These are phyloP conservation scores for Teleogryllus oceanicus DNA, from an alignment of 2,888 invertebrate genomes.

Conservation along the genomic window DNA sequence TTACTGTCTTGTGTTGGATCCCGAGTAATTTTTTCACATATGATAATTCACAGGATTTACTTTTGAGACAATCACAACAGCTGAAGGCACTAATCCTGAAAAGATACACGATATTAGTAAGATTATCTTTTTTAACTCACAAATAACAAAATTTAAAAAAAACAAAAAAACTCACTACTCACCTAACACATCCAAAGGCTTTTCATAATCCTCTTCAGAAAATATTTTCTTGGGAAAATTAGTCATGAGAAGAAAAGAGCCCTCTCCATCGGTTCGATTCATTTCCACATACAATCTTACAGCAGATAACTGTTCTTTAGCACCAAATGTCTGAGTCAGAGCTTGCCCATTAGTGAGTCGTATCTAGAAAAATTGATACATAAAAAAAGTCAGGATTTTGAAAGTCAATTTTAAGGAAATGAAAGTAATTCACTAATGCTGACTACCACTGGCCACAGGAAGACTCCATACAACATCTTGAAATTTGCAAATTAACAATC, in stretches of 20 bases:
- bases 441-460: too few relatives aligned
- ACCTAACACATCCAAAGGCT: slow-evolving; percentile 78
- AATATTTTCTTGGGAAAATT: slow-evolving; percentile 88
- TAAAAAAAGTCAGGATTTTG: too few relatives aligned
- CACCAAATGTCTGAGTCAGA: slow-evolving; percentile 72
- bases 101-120: slow-evolving; percentile 39
- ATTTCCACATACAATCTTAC: slow-evolving; percentile 85
- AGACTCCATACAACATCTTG: too few relatives aligned
- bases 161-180: not conserved
- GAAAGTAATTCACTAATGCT: too few relatives aligned
- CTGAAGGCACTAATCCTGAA: slow-evolving; percentile 77
- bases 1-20: too few relatives aligned
- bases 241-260: slow-evolving; percentile 80
- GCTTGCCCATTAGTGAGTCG: slow-evolving; percentile 71
- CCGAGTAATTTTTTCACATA: too few relatives aligned
- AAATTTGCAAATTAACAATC: too few relatives aligned
- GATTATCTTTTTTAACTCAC: slow-evolving; percentile 19
- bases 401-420: too few relatives aligned
- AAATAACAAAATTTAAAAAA: not conserved
- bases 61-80: slow-evolving; percentile 71
- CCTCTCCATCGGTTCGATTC: slow-evolving; percentile 68
- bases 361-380: slow-evolving; percentile 52
- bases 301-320: slow-evolving; percentile 84
- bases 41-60: too few relatives aligned
- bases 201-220: slow-evolving; percentile 79